Base-by-base conservation (phyloP, 2,888 invertebrate genomes). In the Hofmannophila pseudospretella region DNA sequence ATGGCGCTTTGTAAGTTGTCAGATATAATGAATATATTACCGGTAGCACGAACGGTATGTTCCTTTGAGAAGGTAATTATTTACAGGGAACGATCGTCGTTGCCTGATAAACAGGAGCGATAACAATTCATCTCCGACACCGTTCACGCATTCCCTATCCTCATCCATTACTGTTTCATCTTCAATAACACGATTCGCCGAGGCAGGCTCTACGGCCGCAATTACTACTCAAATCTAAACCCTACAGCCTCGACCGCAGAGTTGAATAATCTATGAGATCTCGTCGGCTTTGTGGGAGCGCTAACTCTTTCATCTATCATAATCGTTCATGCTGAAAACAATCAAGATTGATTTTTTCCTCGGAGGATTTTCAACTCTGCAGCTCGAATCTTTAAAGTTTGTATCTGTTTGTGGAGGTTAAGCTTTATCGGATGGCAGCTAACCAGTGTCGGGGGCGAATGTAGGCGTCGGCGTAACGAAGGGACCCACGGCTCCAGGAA, bases 291-390 rank as follows among this genome's bases (percentile, higher is more conserved):
- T 77, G 80, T 76, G 72, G 74, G 75, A 74, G 82, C 84, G 85
- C 85, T 85, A 86, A 85, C 85, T 86, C 85, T 86, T 86, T 85
- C 86, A 86, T 85, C 86, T 85, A 85, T 85, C 86, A 85, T 85
- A 85, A 86, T 86, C 85, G 85, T 85, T 86, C 85, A 85, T 84
- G 82, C 84, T 85, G 85, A 86, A 85, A 86, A 82, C 85, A 84
- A 86, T 86, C 85, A 85, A 84, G 85, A 86, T 86, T 82, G 78
- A 76, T 79, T 75, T 67, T 64, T 53, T 39, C 39, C 34, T 8
- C 58, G 44, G n/a, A 27, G 57, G n/a, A 71, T 55, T 59, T 44
- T 60, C 37, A 39, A 54, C 72, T 53, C 39, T 77, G 1, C 0
- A 0, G 4, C 26, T 22, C n/a, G 1, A 29, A 7, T 26, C 1